These are phyloP conservation scores for Escarpia spicata DNA, from an alignment of 2,888 invertebrate species.

Conservation along the genomic window DNA sequence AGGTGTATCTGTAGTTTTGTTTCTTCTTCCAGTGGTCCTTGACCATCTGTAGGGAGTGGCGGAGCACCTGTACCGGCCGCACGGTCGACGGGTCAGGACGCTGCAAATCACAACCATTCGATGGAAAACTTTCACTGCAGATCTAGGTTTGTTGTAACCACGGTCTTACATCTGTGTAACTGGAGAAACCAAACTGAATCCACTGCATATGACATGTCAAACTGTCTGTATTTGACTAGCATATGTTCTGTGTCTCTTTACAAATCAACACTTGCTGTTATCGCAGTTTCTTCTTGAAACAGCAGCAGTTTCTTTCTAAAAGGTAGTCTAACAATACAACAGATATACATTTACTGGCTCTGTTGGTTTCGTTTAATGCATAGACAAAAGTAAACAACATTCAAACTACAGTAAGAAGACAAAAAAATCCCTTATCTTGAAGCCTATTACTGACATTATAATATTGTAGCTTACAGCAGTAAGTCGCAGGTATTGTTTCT, in stretches of 20 bases:
- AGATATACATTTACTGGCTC: not conserved
- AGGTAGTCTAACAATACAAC: not conserved
- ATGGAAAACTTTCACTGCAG: not conserved
- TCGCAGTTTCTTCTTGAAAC: too few relatives aligned
- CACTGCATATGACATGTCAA: too few relatives aligned
- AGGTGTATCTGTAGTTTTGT: constrained; percentile 94
- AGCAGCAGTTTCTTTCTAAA: not conserved
- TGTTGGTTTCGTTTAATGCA: not conserved
- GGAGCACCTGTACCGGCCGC: constrained; percentile 87
- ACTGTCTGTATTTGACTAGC: not conserved
- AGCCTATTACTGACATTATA: not conserved
- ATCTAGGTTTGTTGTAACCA: not conserved
- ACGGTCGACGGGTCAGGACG: constrained; percentile 79
- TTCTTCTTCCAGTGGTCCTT: constrained; percentile 89
- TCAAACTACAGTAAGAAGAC: not conserved
- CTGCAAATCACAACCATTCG: constrained; percentile 64
- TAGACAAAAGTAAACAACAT: not conserved
- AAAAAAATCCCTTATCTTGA: not conserved
- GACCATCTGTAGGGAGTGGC: constrained; percentile 86
- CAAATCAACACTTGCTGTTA: not conserved
- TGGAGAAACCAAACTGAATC: too few relatives aligned
- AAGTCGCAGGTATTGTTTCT: constrained; percentile 94
- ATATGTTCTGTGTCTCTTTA: not conserved
- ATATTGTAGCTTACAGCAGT: constrained; percentile 69
- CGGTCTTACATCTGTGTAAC: too few relatives aligned